phyloP scores from a whole-genome alignment of 2,888 invertebrate genomes.

The Philereme vetulata region DNA sequence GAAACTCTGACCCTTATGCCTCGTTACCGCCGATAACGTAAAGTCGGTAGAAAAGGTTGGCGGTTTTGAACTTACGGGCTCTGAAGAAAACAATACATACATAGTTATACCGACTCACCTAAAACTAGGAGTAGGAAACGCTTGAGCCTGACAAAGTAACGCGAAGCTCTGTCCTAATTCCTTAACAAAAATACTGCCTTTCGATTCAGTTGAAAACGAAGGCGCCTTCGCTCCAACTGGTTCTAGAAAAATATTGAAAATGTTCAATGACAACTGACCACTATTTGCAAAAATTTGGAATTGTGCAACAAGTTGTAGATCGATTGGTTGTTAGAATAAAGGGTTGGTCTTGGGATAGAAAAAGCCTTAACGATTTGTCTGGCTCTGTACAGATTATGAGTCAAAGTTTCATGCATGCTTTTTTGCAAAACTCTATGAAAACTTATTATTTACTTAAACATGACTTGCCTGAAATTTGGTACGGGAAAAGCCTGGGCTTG shows the following conservation, averaged over 20 bases:
- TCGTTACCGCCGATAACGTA: constrained; percentile 84
- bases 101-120: constrained; percentile 77
- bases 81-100: constrained; percentile 67
- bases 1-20: constrained; percentile 82
- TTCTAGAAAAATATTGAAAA: constrained; percentile 66
- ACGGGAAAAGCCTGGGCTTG: constrained; percentile 89
- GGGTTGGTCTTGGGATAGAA: constrained; percentile 61
- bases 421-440: neutral
- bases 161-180: constrained; percentile 83
- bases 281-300: neutral
- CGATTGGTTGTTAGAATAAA: neutral
- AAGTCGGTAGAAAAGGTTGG: constrained; percentile 85
- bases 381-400: constrained; percentile 81
- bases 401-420: neutral
- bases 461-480: constrained; percentile 87
- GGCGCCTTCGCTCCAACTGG: constrained; percentile 86
- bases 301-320: neutral
- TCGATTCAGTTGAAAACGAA: constrained; percentile 85
- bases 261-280: constrained; percentile 27
- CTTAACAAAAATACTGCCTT: constrained; percentile 85
- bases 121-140: constrained; percentile 85
- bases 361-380: constrained; percentile 86
- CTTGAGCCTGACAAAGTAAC: constrained; percentile 86
- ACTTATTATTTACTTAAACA: neutral
- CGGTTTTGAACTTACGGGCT: constrained; percentile 85